Conservation (phyloP, 2,888 invertebrate species). For the Anagyrus pseudococci region DNA sequence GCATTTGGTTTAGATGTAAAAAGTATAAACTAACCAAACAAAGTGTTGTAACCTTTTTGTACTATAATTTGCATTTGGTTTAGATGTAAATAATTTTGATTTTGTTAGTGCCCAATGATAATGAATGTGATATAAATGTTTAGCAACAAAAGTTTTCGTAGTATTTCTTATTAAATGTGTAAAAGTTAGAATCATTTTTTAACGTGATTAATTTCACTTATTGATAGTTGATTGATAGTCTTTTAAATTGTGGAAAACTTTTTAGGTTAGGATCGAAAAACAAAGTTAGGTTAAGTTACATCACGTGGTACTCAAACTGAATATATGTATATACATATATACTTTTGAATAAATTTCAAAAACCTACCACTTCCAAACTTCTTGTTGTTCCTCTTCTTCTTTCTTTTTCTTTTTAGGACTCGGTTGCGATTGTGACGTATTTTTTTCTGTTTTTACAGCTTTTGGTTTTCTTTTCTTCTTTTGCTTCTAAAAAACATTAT, state of each 20-base stretch:
- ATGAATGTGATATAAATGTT: too few species aligned
- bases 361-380: constrained; percentile 89
- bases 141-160: too few species aligned
- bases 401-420: constrained; percentile 74
- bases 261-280: constrained; percentile 16
- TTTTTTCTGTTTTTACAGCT: constrained; percentile 50
- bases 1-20: background rate
- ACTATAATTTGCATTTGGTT: background rate
- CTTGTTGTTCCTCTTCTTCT: constrained; percentile 80
- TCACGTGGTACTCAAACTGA: too few species aligned
- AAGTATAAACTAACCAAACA: too few species aligned
- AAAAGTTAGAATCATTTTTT: too few species aligned
- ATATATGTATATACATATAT: background rate
- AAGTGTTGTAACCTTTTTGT: too few species aligned
- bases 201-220: too few species aligned
- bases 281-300: constrained; percentile 7
- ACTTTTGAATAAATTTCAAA: constrained; percentile 8
- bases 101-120: too few species aligned
- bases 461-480: constrained; percentile 51
- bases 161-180: too few species aligned
- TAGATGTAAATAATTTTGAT: too few species aligned
- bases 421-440: constrained; percentile 51
- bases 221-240: too few species aligned
- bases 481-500: constrained; percentile 39
- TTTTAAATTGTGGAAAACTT: background rate